Percentiles rank a stretch among this genome's conserved stretches.
Evolutionary conservation across 2,797 vertebrate species (phyloP).

Genomic region (Lutjanus argentimaculatus): DNA sequence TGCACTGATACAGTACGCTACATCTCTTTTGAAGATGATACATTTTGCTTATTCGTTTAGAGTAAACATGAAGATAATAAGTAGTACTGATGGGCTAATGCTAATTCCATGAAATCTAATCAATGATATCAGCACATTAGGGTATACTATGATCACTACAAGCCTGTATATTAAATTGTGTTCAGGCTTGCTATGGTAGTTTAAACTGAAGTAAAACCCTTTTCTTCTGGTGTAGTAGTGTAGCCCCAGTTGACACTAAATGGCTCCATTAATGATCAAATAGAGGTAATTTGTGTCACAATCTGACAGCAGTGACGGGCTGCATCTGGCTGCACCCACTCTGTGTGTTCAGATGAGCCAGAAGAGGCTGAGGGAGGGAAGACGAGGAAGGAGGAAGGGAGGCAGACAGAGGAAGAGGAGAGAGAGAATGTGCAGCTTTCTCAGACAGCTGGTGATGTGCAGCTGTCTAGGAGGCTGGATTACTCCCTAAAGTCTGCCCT

Average conservation of each 20-base stretch:
- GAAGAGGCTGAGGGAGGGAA: constrained; percentile 58
- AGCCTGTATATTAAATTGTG: constrained; percentile 37
- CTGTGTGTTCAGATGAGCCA: constrained; percentile 71
- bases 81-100: background rate
- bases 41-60: background rate
- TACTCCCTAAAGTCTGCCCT: constrained; percentile 77
- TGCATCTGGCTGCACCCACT: constrained; percentile 69
- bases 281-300: constrained; percentile 86
- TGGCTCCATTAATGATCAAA: constrained; percentile 83
- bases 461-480: constrained; percentile 79
- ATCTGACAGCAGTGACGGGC: constrained; percentile 80
- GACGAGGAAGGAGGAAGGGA: constrained; percentile 56
- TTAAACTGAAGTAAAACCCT: constrained; percentile 48
- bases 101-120: constrained; percentile 4
- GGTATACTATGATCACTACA: background rate
- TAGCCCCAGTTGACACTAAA: constrained; percentile 71
- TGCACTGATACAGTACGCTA: background rate
- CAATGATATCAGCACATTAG: background rate
- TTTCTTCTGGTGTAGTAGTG: constrained; percentile 56
- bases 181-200: constrained; percentile 44
- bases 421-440: constrained; percentile 64
- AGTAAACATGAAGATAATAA: background rate
- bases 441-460: constrained; percentile 80
- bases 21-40: background rate
- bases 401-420: constrained; percentile 58